Base-by-base conservation (phyloP, 2,888 invertebrate species). In the Mythimna albipuncta region DNA sequence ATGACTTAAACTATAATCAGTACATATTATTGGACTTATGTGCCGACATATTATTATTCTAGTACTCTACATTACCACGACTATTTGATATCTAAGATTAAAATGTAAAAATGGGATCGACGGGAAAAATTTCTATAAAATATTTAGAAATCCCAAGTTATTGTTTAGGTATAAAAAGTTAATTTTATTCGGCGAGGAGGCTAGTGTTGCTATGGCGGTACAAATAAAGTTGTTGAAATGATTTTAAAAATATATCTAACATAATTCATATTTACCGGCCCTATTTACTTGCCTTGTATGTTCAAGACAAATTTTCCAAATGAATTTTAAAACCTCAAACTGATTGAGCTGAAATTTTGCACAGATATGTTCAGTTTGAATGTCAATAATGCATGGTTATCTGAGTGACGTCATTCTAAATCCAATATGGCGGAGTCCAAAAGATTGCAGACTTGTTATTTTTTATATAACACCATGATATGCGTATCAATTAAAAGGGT, bases 91-190 rank as follows among this genome's bases (percentile, higher is more conserved):
- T 74, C 79, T 81, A 86, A 77, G 77, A 83, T 84, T 84, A 84
- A 81, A 87, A 87, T 81, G 81, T 85, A 81, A 86, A 79, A 81
- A 79, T 80, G 72, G 81, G 86, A 86, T 84, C 85, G 80, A 85
- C 89, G 80, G 88, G 88, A 90, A 92, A 92, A 92, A 89, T 85
- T 89, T 89, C 91, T 92, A 91, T 89, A 92, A 92, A 93, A 93
- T 91, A 91, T 88, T 81, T 80, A 82, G 82, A 87, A 85, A 77
- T 85, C 85, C 87, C 85, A 87, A 85, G 84, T 85, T 85, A 84
- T 80, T 84, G 73, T 79, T 79, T 83, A 73, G 84, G 85, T 89
- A 87, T 87, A 87, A 88, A 88, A 88, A 85, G 82, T 83, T 79
- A 76, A 77, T 79, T 77, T 84, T 79, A 75, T 26, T 83, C 64